Conservation (phyloP, 2,797 vertebrate genomes). For the Periophthalmus magnuspinnatus region DNA sequence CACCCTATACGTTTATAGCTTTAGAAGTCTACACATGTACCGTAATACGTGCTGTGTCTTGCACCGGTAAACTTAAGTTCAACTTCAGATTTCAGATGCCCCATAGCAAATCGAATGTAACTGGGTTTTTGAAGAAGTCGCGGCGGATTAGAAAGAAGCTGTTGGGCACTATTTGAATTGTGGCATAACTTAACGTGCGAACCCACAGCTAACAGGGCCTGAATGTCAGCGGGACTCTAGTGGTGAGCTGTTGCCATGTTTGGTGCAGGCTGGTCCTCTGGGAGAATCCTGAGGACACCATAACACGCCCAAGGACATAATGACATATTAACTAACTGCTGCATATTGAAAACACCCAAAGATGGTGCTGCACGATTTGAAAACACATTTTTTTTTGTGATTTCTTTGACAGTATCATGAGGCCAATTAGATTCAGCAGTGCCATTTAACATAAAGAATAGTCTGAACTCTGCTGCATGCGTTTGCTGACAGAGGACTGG, state of each 20-base stretch:
- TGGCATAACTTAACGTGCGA: neutral
- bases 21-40: neutral
- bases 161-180: neutral
- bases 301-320: conserved; percentile 8
- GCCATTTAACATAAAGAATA: too few species aligned
- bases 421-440: too few species aligned
- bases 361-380: neutral
- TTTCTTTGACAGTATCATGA: too few species aligned
- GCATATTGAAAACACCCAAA: neutral
- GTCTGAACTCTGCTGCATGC: too few species aligned
- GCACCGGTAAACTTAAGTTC: conserved; percentile 15
- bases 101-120: conserved; percentile 8
- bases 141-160: neutral
- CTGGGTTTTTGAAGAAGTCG: conserved; percentile 5
- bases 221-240: conserved; percentile 8
- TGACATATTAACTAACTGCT: neutral
- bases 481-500: too few species aligned
- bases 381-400: neutral
- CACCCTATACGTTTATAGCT: conserved; percentile 28
- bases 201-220: conserved; percentile 8
- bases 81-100: conserved; percentile 19
- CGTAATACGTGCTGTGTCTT: conserved; percentile 4
- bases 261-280: neutral
- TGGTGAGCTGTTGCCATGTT: conserved; percentile 6
- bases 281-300: conserved; percentile 1